Conservation (phyloP, 2,888 invertebrate genomes). For the Hemicrepidius hirtus region DNA sequence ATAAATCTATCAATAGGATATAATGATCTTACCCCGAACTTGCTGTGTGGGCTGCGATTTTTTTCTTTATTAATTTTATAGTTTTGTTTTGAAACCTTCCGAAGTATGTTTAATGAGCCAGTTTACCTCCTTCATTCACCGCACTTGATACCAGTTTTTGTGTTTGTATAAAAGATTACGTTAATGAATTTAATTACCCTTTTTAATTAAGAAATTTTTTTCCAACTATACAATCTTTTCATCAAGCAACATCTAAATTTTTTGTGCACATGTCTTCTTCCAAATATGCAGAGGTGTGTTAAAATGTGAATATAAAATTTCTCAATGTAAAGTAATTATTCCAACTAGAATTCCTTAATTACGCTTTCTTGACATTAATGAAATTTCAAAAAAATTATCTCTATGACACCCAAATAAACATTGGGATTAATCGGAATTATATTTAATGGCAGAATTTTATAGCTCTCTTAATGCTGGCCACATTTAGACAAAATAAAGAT, state of each 20-base stretch:
- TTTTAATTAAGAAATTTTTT: background rate
- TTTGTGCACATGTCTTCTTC: background rate
- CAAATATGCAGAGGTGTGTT: background rate
- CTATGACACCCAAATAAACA: background rate
- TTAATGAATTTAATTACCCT: slow-evolving; percentile 21
- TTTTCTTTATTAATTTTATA: slow-evolving; percentile 55
- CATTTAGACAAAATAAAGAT: background rate
- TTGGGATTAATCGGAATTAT: background rate
- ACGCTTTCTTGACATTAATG: slow-evolving; percentile 10
- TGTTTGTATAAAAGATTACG: slow-evolving; percentile 11
- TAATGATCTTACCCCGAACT: slow-evolving; percentile 60
- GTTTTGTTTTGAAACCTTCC: slow-evolving; percentile 44
- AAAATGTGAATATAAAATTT: slow-evolving; percentile 5
- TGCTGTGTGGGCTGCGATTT: slow-evolving; percentile 56
- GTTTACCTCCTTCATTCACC: background rate
- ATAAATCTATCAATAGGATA: slow-evolving; percentile 62
- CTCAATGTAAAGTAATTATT: slow-evolving; percentile 5
- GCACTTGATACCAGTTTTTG: background rate
- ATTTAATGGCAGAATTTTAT: slow-evolving; percentile 12
- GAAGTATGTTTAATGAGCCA: slow-evolving; percentile 23
- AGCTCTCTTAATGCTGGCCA: background rate
- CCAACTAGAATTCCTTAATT: slow-evolving; percentile 1
- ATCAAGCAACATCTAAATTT: slow-evolving; percentile 1
- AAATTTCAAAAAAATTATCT: slow-evolving; percentile 7
- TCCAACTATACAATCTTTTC: background rate